Percentiles rank a stretch among this genome's conserved stretches.
Conservation (phyloP, 2,888 invertebrate species). For the Coenonympha glycerion region DNA sequence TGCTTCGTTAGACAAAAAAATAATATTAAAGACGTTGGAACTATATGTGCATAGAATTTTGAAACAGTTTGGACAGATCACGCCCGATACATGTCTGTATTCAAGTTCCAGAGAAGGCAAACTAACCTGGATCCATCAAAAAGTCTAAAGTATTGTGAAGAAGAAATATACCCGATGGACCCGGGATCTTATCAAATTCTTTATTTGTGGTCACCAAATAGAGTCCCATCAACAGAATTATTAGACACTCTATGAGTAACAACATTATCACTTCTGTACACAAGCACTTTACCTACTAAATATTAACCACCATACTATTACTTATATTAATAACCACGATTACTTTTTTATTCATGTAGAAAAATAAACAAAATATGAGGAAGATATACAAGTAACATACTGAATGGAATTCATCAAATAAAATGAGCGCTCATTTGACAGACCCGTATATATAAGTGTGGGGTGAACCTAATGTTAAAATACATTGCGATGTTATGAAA, state of each 20-base stretch:
- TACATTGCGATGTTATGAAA: not conserved
- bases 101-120: too few species aligned
- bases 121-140: slow-evolving; percentile 35
- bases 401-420: not conserved
- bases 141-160: slow-evolving; percentile 36
- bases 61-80: too few species aligned
- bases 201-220: slow-evolving; percentile 25
- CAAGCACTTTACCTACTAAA: not conserved
- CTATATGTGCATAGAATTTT: too few species aligned
- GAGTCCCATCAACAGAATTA: slow-evolving; percentile 20
- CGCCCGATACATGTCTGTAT: too few species aligned
- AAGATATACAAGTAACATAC: not conserved
- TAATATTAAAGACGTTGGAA: too few species aligned
- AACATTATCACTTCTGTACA: slow-evolving; percentile 8
- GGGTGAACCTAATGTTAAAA: not conserved
- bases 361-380: not conserved
- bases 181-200: slow-evolving; percentile 35
- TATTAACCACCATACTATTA: too few species aligned
- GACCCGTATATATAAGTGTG: not conserved
- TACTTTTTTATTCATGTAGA: not conserved
- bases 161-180: slow-evolving; percentile 33
- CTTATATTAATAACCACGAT: not conserved
- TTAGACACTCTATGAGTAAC: slow-evolving; percentile 20
- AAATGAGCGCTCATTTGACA: not conserved
- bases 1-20: too few species aligned